These are phyloP conservation scores for Phthorimaea operculella DNA, from an alignment of 1,140 invertebrate genomes.

Conservation along the genomic window DNA sequence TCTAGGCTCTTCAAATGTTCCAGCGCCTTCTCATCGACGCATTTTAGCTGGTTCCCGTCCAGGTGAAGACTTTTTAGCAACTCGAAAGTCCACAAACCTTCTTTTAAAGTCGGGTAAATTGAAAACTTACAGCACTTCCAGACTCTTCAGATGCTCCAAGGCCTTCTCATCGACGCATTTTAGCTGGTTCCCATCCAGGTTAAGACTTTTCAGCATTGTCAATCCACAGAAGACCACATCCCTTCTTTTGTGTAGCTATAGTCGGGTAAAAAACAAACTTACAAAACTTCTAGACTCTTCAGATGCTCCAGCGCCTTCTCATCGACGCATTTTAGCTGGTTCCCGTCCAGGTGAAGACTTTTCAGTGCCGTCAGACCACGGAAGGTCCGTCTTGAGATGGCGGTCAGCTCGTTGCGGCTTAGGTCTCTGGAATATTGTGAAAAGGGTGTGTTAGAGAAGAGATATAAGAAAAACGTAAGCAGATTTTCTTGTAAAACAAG, in stretches of 20 bases:
- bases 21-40: constrained; percentile 90
- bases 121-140: constrained; percentile 53
- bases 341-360: constrained; percentile 93
- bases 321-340: constrained; percentile 92
- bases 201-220: constrained; percentile 81
- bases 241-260: no score
- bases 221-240: constrained; percentile 90
- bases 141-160: no score
- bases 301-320: constrained; percentile 85
- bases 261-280: constrained; percentile 20
- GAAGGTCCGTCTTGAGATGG: constrained; percentile 88
- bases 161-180: no score
- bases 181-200: no score
- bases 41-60: constrained; percentile 94
- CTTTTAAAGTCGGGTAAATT: no score
- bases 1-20: constrained; percentile 74
- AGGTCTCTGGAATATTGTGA: constrained; percentile 80
- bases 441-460: constrained; percentile 8
- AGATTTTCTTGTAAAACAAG: no score
- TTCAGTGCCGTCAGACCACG: constrained; percentile 83
- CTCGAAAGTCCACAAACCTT: no score
- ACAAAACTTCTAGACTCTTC: constrained; percentile 64
- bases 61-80: constrained; percentile 88
- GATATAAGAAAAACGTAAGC: not conserved
- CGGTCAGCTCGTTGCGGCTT: constrained; percentile 91